phyloP scores from a whole-genome alignment of 1,140 invertebrate genomes.

The Cardiocondyla obscurior region DNA sequence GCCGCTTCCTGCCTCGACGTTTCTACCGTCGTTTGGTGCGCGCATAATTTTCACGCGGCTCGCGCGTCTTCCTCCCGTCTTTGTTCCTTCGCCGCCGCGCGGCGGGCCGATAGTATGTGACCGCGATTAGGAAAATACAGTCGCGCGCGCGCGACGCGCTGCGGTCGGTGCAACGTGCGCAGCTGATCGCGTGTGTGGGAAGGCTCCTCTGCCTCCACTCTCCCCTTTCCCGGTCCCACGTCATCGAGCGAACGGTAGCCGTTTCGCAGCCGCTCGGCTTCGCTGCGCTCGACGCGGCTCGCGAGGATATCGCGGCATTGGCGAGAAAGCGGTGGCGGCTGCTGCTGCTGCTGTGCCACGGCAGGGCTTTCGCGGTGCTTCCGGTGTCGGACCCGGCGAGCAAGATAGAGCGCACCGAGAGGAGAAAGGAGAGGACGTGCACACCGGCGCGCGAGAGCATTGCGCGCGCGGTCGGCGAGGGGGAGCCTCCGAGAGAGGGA shows the following conservation, averaged over 20 bases:
- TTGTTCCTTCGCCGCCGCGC: constrained; percentile 21
- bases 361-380: constrained; percentile 31
- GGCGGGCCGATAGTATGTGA: constrained; percentile 10
- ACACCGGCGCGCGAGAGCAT: not conserved
- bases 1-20: constrained; percentile 25
- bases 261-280: not conserved
- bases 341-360: too few relatives aligned
- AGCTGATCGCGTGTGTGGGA: not conserved
- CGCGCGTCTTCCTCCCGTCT: constrained; percentile 27
- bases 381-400: constrained; percentile 28
- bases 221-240: constrained; percentile 25
- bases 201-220: too few relatives aligned
- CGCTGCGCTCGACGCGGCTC: constrained; percentile 7
- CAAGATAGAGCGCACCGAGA: constrained; percentile 15
- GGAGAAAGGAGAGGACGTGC: not conserved
- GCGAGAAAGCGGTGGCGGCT: constrained; percentile 52
- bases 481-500: not conserved
- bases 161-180: constrained; percentile 28
- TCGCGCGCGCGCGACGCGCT: not conserved
- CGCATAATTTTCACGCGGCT: constrained; percentile 54
- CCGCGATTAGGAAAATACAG: constrained; percentile 42
- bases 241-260: constrained; percentile 23
- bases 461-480: constrained; percentile 1
- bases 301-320: constrained; percentile 23
- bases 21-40: constrained; percentile 25